phyloP scores from a whole-genome alignment of 2,113 vertebrate species.

The Trematomus loennbergii region DNA sequence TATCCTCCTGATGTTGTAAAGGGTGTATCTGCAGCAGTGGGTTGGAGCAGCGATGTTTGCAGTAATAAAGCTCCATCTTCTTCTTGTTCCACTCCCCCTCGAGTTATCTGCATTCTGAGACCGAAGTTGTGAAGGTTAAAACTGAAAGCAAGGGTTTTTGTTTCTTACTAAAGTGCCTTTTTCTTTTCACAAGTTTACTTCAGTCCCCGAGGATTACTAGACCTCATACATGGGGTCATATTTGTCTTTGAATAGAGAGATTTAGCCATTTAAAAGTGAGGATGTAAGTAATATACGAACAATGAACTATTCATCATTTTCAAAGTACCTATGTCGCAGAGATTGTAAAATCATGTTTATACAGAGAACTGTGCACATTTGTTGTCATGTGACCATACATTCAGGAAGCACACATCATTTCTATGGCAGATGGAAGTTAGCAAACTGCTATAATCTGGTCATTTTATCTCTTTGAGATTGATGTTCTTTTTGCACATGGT shows the following conservation, averaged over 20 bases:
- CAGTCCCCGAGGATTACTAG: not conserved
- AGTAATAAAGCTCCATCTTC: too few relatives aligned
- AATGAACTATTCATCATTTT: not conserved
- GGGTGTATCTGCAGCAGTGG: too few relatives aligned
- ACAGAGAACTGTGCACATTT: too few relatives aligned
- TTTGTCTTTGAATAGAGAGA: not conserved
- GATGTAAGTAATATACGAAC: not conserved
- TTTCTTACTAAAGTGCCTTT: not conserved
- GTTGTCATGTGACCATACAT: too few relatives aligned
- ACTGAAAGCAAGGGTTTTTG: not conserved
- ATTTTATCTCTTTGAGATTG: too few relatives aligned
- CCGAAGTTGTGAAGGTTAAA: not conserved
- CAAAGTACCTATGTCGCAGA: not conserved
- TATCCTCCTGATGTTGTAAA: too few relatives aligned
- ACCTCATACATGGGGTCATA: not conserved
- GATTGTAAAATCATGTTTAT: slow-evolving; percentile 20
- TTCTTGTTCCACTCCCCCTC: not conserved
- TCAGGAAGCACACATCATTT: too few relatives aligned
- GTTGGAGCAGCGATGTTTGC: too few relatives aligned
- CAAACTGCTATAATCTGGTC: too few relatives aligned
- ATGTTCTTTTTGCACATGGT: too few relatives aligned
- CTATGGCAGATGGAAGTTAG: too few relatives aligned
- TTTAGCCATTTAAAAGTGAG: slow-evolving; percentile 3
- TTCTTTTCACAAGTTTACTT: not conserved
- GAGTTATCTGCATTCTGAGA: not conserved